Base-by-base conservation (phyloP, 1,140 invertebrate species). In the Heliconius hewitsoni region DNA sequence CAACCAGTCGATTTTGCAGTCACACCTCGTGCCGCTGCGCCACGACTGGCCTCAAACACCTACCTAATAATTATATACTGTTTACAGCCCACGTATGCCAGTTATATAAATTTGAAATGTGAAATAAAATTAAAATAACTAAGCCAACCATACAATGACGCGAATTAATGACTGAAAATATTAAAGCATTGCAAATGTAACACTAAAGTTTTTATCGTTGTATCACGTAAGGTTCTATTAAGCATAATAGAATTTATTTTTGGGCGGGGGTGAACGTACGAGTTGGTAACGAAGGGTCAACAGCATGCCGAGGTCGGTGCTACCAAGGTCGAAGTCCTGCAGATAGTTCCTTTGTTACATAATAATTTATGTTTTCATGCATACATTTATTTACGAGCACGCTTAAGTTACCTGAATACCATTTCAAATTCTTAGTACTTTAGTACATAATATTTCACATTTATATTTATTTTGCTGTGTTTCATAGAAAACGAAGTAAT, bases 281-380 rank as follows among this genome's bases (percentile, higher is more conserved):
- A 80, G 79, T 76, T 82, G 78, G 80, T 84, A 83, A 76, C 79
- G 72, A 73, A 82, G 84, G 88, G 90, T 91, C 89, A 91, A 88
- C 86, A 86, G 84, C 87, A 83, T 84, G 76, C 84, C 79, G 84
- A 79, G 88, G 89, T 89, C 86, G 88, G 57, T 81, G 86, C 85
- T 87, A 85, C 87, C 80, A 89, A 88, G 91, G 89, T 92, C 89
- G 84, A 80, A 87, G 87, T 81, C 84, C 89, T 85, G 72, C 66
- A 82, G 79, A 82, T 81, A 75, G 82, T 79, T 83, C 82, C 84
- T 85, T 89, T 87, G 87, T 91, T 90, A 87, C 81, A 80, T 88
- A 87, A 89, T 78, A 77, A 86, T 84, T 77, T 85, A 78, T 83
- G 80, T 83, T 77, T 73, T 66, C 57, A 77, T 78, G 57, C 66